Percentiles rank a stretch among this genome's conserved stretches.
Evolutionary conservation across 2,888 invertebrate genomes (phyloP).

Genomic region (Stramonita haemastoma): DNA sequence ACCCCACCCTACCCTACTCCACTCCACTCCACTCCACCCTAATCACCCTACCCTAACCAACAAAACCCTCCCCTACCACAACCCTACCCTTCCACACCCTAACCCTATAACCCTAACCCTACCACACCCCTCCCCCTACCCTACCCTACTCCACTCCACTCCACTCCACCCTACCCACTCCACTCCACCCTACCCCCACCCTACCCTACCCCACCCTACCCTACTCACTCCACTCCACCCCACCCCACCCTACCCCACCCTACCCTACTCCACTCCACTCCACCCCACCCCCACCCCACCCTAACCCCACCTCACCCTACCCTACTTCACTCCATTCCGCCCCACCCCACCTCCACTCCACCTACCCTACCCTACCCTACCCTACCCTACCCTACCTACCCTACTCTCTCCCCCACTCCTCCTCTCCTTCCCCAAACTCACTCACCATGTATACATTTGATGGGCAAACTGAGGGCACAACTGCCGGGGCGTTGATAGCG

Average conservation of each 20-base stretch:
- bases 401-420: not conserved
- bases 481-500: conserved; percentile 74
- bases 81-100: no score
- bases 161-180: not conserved
- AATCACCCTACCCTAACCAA: no score
- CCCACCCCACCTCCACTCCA: not conserved
- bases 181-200: not conserved
- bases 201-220: not conserved
- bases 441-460: conserved; percentile 58
- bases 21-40: no score
- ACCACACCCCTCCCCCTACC: no score
- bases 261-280: not conserved
- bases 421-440: not conserved
- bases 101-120: no score
- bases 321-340: not conserved
- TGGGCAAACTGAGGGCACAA: conserved; percentile 74
- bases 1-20: no score
- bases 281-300: not conserved
- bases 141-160: not conserved
- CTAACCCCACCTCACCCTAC: not conserved
- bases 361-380: not conserved
- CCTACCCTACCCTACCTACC: not conserved
- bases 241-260: no score
- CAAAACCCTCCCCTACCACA: no score
- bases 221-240: not conserved